Base-by-base conservation (phyloP, 1,140 invertebrate genomes). In the Melipona quadrifasciata region DNA sequence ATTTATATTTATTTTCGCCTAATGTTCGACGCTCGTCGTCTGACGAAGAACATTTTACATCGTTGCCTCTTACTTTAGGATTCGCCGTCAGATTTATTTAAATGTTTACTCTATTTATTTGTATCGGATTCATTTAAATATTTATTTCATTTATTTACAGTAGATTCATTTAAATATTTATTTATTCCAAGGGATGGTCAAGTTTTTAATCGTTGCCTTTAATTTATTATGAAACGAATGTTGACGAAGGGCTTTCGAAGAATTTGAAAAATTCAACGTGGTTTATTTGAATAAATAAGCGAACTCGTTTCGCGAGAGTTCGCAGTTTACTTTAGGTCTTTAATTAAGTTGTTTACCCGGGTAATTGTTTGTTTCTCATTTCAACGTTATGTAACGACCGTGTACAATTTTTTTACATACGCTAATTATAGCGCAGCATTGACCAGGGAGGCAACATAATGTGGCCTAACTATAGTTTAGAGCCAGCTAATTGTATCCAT, bases 1-100 rank as follows among this genome's bases (percentile, higher is more conserved):
- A 88, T 89, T 89, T 89, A 81, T 83, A 83, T 84, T 81, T 89
- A 81, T 79, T 57, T 24, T 64, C 27, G 4, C n/a, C 65, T 73
- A 51, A 61, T 39, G 55, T 39, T 39, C 70, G 57, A 53, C 31
- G 1, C 27, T 19, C 19, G 39, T 39, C 6, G 39, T 47, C 39
- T 47, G 39, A n/a, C n/a, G 19, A 55, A 19, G 12, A 31, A 21
- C 2, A 16, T 27, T 27, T 47, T 24, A 27, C 8, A 61, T 34
- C 11, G 27, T 0, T 21, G 17, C 6, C 39, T 21, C 17, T 21
- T 67, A 10, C 34, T 16, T 21, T 31, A 31, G 24, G 24, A n/a
- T n/a, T n/a, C n/a, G n/a, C n/a, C n/a, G 39, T 8, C 39, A 47
- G 39, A 47, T 47, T 47, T 47, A 47, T 47, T 47, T 8, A 47